Evolutionary conservation across 2,797 vertebrate species (phyloP).

Genomic region (Leptoclinus maculatus): DNA sequence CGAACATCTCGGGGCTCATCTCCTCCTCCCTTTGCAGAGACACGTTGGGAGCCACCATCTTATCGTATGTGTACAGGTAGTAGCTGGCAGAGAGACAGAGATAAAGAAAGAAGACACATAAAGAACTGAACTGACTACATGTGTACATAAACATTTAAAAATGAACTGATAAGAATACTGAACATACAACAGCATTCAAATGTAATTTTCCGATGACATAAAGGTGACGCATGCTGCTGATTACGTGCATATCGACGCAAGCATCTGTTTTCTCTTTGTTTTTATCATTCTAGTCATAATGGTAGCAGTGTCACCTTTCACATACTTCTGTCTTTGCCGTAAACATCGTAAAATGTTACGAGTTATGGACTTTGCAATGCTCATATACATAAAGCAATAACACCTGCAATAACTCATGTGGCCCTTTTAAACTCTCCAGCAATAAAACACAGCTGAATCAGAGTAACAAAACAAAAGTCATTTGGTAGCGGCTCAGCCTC

Average conservation of each 20-base stretch:
- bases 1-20: conserved; percentile 79
- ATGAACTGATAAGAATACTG: neutral
- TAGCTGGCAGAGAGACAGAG: conserved; percentile 81
- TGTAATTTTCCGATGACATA: neutral
- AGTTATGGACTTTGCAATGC: conserved; percentile 28
- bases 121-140: neutral
- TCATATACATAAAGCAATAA: conserved; percentile 24
- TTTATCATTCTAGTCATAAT: neutral
- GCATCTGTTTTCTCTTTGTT: neutral
- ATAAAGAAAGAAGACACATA: conserved; percentile 24
- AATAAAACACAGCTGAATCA: conserved; percentile 27
- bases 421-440: conserved; percentile 10
- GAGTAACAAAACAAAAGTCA: conserved; percentile 16
- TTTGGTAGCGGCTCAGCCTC: conserved; percentile 12
- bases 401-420: conserved; percentile 19
- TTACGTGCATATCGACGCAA: neutral
- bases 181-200: neutral
- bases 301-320: conserved; percentile 28
- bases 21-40: conserved; percentile 85
- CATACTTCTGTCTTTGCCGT: conserved; percentile 23
- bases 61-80: conserved; percentile 97
- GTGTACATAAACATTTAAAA: neutral
- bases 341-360: conserved; percentile 27
- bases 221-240: neutral
- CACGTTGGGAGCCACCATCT: conserved; percentile 97